Conservation (phyloP, 2,797 vertebrate species). For the Tauraco hartlaubi region DNA sequence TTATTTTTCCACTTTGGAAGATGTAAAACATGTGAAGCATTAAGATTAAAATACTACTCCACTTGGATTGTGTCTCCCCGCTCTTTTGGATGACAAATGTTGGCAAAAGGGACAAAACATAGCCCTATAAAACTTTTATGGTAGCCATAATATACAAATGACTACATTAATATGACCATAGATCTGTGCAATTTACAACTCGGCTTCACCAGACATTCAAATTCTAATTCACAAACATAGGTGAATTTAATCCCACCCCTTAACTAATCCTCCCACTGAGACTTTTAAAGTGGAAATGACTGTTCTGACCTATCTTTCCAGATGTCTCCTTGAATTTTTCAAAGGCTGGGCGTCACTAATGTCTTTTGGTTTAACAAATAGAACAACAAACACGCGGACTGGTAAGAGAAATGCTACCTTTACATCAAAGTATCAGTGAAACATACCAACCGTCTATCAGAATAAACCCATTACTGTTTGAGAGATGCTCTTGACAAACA, state of each 20-base stretch:
- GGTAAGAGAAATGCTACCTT: background rate
- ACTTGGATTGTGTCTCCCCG: background rate
- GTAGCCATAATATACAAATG: background rate
- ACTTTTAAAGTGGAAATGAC: background rate
- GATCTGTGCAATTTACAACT: background rate
- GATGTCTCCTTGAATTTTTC: background rate
- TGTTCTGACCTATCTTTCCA: background rate
- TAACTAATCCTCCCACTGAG: background rate
- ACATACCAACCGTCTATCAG: fast-evolving
- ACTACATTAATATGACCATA: background rate
- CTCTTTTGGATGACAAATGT: background rate
- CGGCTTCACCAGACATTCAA: background rate
- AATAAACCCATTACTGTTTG: background rate
- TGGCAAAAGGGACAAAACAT: background rate
- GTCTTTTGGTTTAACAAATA: background rate
- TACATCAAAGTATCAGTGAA: background rate
- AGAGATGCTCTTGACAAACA: background rate
- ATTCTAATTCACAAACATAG: background rate
- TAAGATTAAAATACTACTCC: background rate
- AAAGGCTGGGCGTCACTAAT: background rate
- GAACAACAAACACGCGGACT: background rate
- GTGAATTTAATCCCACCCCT: background rate
- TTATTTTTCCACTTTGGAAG: background rate
- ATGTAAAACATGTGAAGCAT: background rate
- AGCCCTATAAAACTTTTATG: background rate